Conservation (phyloP, 1,140 invertebrate genomes). For the Lepidurus arcticus region DNA sequence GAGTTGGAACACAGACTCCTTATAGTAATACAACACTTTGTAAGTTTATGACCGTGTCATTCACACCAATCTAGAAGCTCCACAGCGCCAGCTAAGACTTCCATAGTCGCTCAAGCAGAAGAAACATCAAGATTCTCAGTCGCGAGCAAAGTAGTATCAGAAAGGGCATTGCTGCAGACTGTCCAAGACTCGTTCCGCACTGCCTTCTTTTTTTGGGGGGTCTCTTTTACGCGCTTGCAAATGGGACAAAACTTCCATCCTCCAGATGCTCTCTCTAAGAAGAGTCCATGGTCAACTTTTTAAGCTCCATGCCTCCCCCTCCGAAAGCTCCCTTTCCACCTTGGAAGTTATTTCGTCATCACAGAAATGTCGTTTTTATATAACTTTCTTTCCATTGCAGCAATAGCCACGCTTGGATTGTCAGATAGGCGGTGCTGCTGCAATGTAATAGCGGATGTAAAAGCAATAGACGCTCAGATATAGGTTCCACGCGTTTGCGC, state of each 20-base stretch:
- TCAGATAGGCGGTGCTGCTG: background rate
- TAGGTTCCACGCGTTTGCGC: conserved; percentile 13
- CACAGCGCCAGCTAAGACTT: background rate
- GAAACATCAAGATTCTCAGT: background rate
- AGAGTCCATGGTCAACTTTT: background rate
- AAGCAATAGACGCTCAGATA: background rate
- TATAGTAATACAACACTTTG: conserved; percentile 22
- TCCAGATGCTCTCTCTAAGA: background rate
- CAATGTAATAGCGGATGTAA: conserved; percentile 7
- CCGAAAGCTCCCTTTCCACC: background rate
- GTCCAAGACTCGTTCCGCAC: background rate
- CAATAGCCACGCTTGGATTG: background rate
- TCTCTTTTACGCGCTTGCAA: background rate
- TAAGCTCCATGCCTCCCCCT: background rate
- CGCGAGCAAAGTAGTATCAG: background rate
- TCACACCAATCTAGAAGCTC: background rate
- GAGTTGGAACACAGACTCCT: background rate
- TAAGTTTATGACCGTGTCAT: conserved; percentile 18
- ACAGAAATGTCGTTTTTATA: background rate
- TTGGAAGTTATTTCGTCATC: background rate
- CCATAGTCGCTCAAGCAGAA: background rate
- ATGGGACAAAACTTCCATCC: background rate
- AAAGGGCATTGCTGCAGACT: background rate
- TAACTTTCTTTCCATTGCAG: background rate
- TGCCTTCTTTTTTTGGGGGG: background rate